Base-by-base conservation (phyloP, 2,113 vertebrate genomes). In the Lepus americanus region DNA sequence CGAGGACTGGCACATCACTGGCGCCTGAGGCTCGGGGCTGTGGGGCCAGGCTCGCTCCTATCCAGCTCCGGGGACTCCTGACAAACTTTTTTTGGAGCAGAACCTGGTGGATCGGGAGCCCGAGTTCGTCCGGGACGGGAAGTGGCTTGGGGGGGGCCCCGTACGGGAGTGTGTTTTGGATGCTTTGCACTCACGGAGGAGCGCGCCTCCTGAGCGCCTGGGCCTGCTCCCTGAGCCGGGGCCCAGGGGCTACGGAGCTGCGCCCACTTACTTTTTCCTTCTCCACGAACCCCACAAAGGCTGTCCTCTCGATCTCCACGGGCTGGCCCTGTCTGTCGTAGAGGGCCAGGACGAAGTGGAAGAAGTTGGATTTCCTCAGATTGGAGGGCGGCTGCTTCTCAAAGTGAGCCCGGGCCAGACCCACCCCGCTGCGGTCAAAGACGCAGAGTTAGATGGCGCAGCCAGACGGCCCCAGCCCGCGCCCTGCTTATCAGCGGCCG, bases 341-440 rank as follows among this genome's bases (percentile, higher is more conserved):
- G 85, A 99, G 98, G 89, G 99, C 99, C 98, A 99, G 98, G 96
- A 99, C 99, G 98, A 99, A 99, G 99, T 99, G 99, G 99, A 99
- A 99, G 98, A 99, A 99, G 99, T 99, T 99, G 98, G 99, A 99
- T 98, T 99, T 99, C 90, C 99, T 98, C 97, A 99, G 99, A 98
- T 99, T 99, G 98, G 99, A 99, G 89, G 99, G 99, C 95, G 99
- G 99, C 98, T 99, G 99, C 98, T 99, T 99, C 99, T 99, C 99
- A 98, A 99, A 99, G 98, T 99, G 99, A 96, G 99, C 99, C 98
- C 99, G 99, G 98, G 99, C 99, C 98, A 99, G 99, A 97, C 99
- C 99, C 98, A 99, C 99, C 98, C 99, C 99, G 97, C 99, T 99
- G 99, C 97, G 98, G 98, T 98, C 98, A 99, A 97, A 95, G 79